Evolutionary conservation across 2,113 vertebrate species (phyloP).

Genomic region (Oreochromis spilurus): DNA sequence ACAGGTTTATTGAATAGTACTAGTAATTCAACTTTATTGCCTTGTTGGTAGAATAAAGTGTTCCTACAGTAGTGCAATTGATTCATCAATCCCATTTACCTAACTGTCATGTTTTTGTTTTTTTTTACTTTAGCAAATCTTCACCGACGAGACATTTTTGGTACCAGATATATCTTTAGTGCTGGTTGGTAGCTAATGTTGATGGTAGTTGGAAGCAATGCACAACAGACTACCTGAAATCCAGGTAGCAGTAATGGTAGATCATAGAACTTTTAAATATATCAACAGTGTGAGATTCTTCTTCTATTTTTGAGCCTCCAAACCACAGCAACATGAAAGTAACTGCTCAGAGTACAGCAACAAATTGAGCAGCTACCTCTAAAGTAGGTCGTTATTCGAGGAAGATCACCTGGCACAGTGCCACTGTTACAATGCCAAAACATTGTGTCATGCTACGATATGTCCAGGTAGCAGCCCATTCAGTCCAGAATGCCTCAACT

Average conservation of each 20-base stretch:
- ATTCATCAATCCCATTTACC: background rate
- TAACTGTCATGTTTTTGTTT: background rate
- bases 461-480: background rate
- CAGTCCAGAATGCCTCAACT: background rate
- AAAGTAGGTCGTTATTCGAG: background rate
- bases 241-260: background rate
- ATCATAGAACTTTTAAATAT: background rate
- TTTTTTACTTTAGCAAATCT: background rate
- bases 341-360: background rate
- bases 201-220: background rate
- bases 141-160: background rate
- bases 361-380: background rate
- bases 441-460: fast-evolving
- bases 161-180: background rate
- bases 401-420: background rate
- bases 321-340: background rate
- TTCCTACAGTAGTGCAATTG: background rate
- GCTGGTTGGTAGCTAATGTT: background rate
- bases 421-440: background rate
- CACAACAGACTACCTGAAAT: background rate
- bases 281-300: background rate
- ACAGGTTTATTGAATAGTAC: background rate
- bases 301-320: background rate
- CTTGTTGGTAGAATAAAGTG: background rate
- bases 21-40: background rate